phyloP scores from a whole-genome alignment of 2,113 vertebrate species.

The Rhipidura dahli region DNA sequence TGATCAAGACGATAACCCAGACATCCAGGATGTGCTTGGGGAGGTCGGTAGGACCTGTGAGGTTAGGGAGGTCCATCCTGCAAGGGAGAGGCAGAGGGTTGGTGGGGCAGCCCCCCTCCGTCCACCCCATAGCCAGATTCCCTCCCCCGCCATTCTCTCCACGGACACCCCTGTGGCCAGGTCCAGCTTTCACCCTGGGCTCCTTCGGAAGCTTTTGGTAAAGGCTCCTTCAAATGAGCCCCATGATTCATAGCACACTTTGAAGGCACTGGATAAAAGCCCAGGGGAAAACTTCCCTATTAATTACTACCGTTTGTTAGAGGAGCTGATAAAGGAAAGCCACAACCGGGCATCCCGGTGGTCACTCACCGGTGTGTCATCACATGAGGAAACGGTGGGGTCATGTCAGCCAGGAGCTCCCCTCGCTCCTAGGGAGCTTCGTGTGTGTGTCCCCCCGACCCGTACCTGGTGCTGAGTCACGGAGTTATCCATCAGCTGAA shows the following conservation, averaged over 20 bases:
- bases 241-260: neutral
- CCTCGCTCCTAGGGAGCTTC: neutral
- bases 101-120: neutral
- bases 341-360: neutral
- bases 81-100: neutral
- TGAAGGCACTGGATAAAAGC: neutral
- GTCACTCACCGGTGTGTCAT: neutral
- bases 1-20: constrained; percentile 81
- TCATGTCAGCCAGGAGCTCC: neutral
- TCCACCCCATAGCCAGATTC: neutral
- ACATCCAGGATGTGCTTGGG: constrained; percentile 80
- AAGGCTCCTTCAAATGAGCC: neutral
- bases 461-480: neutral
- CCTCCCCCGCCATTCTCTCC: neutral
- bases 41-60: neutral
- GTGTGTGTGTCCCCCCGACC: fast-evolving
- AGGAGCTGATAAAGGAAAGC: neutral
- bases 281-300: neutral
- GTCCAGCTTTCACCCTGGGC: neutral
- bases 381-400: neutral
- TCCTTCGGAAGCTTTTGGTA: neutral
- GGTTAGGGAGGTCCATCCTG: constrained; percentile 57
- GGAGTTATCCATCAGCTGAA: neutral
- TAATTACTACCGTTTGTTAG: neutral
- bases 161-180: neutral